phyloP scores from a whole-genome alignment of 2,113 vertebrate species.

The Hiodon alosoides region DNA sequence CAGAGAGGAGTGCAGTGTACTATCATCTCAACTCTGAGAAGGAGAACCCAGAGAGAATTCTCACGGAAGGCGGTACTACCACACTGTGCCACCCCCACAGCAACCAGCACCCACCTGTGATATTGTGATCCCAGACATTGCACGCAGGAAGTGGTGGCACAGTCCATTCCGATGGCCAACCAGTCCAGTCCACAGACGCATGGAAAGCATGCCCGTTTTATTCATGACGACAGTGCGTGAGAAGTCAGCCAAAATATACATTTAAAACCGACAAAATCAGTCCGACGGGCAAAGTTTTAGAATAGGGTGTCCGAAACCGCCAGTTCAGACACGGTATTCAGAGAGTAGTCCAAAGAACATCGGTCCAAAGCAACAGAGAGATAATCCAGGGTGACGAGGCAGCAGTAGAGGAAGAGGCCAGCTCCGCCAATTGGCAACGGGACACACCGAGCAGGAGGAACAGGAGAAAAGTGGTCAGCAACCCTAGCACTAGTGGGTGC shows the following conservation, averaged over 20 bases:
- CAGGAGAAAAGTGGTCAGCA: conserved; percentile 76
- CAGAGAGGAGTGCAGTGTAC: too few relatives aligned
- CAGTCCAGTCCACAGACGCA: conserved; percentile 44
- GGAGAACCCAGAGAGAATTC: too few relatives aligned
- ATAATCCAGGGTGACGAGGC: conserved; percentile 4
- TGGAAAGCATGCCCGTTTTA: conserved; percentile 42
- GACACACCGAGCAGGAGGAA: conserved; percentile 60
- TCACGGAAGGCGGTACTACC: too few relatives aligned
- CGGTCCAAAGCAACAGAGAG: conserved; percentile 5
- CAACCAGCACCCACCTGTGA: conserved; percentile 54
- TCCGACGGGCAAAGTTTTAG: conserved; percentile 12
- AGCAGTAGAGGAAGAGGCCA: neutral
- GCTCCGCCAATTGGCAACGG: neutral
- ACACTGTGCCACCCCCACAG: neutral
- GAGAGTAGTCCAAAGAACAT: conserved; percentile 14
- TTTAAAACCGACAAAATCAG: neutral
- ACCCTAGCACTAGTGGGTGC: conserved; percentile 62
- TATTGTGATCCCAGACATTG: conserved; percentile 49
- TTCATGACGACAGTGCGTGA: conserved; percentile 28
- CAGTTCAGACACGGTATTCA: neutral
- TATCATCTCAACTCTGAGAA: neutral
- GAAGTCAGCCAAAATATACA: neutral
- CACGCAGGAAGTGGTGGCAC: conserved; percentile 29
- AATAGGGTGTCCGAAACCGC: neutral
- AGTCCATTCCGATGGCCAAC: conserved; percentile 29